Percentiles rank a stretch among this genome's conserved stretches.
Conservation (phyloP, 2,797 vertebrate species). For the Lithobates pipiens region DNA sequence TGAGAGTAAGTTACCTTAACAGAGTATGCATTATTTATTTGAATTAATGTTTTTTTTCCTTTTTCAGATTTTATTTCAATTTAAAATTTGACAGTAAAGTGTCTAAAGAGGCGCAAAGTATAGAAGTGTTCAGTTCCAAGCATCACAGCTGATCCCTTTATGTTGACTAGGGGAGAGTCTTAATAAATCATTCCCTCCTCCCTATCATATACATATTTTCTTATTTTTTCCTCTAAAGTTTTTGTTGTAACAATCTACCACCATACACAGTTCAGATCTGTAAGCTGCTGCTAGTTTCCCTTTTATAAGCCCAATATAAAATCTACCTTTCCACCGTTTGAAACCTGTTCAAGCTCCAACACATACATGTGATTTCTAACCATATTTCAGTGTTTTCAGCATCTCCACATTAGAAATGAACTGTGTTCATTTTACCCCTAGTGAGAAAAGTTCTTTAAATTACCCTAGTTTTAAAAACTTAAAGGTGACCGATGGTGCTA, state of each 20-base stretch:
- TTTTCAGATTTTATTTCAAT: conserved; percentile 66
- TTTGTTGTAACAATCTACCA: conserved; percentile 59
- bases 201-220: not conserved
- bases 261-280: conserved; percentile 1
- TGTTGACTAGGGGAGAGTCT: conserved; percentile 44
- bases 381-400: conserved; percentile 28
- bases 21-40: conserved; percentile 95
- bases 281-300: conserved; percentile 36
- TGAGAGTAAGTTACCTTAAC: conserved; percentile 86
- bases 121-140: conserved; percentile 65
- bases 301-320: conserved; percentile 18
- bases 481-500: conserved; percentile 76
- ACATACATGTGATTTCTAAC: conserved; percentile 2
- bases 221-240: conserved; percentile 7
- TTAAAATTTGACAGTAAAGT: conserved; percentile 72
- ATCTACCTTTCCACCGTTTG: not conserved
- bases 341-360: not conserved
- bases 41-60: conserved; percentile 77
- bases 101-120: conserved; percentile 73
- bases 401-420: conserved; percentile 8
- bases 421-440: not conserved
- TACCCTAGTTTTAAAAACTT: conserved; percentile 66
- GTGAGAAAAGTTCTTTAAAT: conserved; percentile 28
- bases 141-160: conserved; percentile 67
- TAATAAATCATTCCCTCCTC: conserved; percentile 21